Base-by-base conservation (phyloP, 2,888 invertebrate genomes). In the Aromia moschata region DNA sequence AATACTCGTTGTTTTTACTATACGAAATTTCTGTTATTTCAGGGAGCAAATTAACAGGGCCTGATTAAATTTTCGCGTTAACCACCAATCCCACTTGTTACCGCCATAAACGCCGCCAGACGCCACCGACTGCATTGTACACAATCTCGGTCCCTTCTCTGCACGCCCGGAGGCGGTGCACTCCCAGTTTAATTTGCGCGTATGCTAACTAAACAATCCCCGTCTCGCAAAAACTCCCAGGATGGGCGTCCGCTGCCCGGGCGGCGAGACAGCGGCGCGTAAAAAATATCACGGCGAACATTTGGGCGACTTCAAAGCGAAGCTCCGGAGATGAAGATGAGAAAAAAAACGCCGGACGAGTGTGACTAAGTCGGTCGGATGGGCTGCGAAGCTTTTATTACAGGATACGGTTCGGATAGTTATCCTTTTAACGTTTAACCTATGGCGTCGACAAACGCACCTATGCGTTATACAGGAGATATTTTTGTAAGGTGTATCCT, bases 101-200 rank as follows among this genome's bases (percentile, higher is more conserved):
- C n/a, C n/a, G n/a, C n/a, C n/a, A n/a, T n/a, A n/a, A n/a, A n/a
- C n/a, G n/a, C n/a, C n/a, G n/a, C n/a, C n/a, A n/a, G n/a, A n/a
- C n/a, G n/a, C n/a, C n/a, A n/a, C n/a, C n/a, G n/a, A n/a, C n/a
- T n/a, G n/a, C n/a, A n/a, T n/a, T n/a, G n/a, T n/a, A n/a, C n/a
- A n/a, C n/a, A n/a, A n/a, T n/a, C n/a, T n/a, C n/a, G n/a, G n/a
- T n/a, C n/a, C n/a, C n/a, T n/a, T n/a, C n/a, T n/a, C n/a, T 70
- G 66, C 66, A 68, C 68, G 58, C 61, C 65, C 31, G 56, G 51
- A 62, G 65, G 62, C 54, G 58, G 52, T 46, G 60, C 60, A 49
- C 56, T 40, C 55, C 55, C 58, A 60, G 58, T 64, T 63, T 56
- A 47, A 60, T 60, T 63, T 58, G 37, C 55, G 54, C 46, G 33